Conservation (phyloP, 1,140 invertebrate species). For the Danaus melanippus region DNA sequence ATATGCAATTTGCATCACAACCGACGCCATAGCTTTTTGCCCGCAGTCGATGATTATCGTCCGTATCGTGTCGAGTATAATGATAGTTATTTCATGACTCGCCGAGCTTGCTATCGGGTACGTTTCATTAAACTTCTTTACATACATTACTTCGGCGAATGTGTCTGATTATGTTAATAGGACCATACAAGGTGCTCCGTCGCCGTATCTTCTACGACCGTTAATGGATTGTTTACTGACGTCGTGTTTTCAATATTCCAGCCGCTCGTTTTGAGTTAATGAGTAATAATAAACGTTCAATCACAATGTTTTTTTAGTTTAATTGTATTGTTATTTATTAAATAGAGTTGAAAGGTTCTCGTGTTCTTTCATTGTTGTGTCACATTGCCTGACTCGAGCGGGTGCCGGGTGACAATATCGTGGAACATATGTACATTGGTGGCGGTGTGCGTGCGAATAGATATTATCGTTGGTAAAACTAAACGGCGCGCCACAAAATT, state of each 20-base stretch:
- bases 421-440: slow-evolving; percentile 19
- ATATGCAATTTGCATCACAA: slow-evolving; percentile 66
- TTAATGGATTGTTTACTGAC: slow-evolving; percentile 61
- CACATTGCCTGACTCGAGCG: slow-evolving; percentile 9
- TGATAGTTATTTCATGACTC: slow-evolving; percentile 69
- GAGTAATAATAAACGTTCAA: slow-evolving; percentile 2
- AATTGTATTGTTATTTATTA: too few relatives aligned
- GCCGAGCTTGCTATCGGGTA: slow-evolving; percentile 58
- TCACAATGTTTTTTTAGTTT: too few relatives aligned
- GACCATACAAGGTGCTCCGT: slow-evolving; percentile 40
- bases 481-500: slow-evolving; percentile 58
- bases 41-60: slow-evolving; percentile 62
- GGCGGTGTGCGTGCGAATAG: slow-evolving; percentile 42
- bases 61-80: slow-evolving; percentile 67
- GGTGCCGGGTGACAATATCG: slow-evolving; percentile 18
- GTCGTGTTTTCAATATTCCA: slow-evolving; percentile 28
- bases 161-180: slow-evolving; percentile 66
- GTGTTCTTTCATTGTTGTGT: slow-evolving; percentile 11
- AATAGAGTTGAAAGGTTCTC: background rate
- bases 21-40: slow-evolving; percentile 62
- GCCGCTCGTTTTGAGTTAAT: slow-evolving; percentile 10
- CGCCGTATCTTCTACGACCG: slow-evolving; percentile 41
- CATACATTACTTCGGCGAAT: slow-evolving; percentile 67
- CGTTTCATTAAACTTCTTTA: slow-evolving; percentile 67
- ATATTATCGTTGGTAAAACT: slow-evolving; percentile 60